Percentiles rank a stretch among this genome's conserved stretches.
phyloP scores from a whole-genome alignment of 53 echinoderm and acorn worm genomes.

The Paracentrotus lividus region DNA sequence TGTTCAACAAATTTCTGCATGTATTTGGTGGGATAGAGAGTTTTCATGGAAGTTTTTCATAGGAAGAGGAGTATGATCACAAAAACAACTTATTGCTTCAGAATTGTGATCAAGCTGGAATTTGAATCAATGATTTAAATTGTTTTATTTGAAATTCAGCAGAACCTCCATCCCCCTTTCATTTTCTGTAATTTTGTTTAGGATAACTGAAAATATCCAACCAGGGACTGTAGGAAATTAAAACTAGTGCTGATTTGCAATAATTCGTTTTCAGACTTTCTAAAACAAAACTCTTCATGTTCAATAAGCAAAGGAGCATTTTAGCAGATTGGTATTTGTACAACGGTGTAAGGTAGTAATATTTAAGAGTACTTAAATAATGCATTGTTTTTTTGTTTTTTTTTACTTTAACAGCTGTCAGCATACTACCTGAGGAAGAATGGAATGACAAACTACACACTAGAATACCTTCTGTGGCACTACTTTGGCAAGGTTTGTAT shows the following conservation, averaged over 20 bases:
- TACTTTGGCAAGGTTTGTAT: constrained; percentile 94
- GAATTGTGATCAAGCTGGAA: too few species aligned
- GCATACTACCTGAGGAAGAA: constrained; percentile 91
- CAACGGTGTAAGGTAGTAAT: background rate
- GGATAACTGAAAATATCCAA: background rate
- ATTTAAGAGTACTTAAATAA: too few species aligned
- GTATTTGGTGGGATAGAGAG: too few species aligned
- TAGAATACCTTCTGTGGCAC: constrained; percentile 97
- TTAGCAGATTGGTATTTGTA: background rate
- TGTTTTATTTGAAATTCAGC: background rate
- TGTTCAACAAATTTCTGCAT: too few species aligned
- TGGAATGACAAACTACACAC: constrained; percentile 92
- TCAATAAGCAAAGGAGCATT: too few species aligned
- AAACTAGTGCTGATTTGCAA: background rate
- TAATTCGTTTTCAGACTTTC: background rate
- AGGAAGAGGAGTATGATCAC: too few species aligned
- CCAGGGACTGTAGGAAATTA: background rate
- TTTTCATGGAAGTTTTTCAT: too few species aligned
- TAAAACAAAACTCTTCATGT: too few species aligned
- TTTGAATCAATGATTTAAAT: too few species aligned
- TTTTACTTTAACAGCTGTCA: constrained; percentile 78
- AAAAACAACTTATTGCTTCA: too few species aligned
- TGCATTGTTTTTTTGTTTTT: background rate
- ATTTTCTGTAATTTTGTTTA: background rate
- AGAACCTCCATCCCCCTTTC: background rate